These are phyloP conservation scores for Channa argus DNA, from an alignment of 2,113 vertebrate species.

Conservation along the genomic window DNA sequence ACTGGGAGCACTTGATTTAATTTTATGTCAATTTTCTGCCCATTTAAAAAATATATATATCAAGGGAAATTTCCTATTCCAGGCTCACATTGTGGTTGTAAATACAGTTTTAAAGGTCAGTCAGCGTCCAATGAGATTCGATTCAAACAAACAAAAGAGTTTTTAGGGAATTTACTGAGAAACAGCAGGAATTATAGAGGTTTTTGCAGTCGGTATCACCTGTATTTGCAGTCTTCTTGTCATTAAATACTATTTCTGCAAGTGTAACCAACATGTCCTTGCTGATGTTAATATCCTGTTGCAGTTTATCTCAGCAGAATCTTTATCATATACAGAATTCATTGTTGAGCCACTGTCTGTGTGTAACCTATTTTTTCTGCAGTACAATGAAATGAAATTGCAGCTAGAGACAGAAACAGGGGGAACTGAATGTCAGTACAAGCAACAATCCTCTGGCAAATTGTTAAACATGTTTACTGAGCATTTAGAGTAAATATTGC, in stretches of 20 bases:
- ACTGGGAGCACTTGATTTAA: constrained; percentile 37
- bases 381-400: constrained; percentile 6
- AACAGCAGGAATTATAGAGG: constrained; percentile 5
- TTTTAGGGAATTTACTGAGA: neutral
- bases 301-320: neutral
- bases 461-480: constrained; percentile 20
- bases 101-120: constrained; percentile 31
- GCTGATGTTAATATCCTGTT: constrained; percentile 3
- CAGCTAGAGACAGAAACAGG: neutral
- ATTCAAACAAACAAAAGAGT: neutral
- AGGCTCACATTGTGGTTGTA: neutral
- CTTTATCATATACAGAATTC: constrained; percentile 4
- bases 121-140: constrained; percentile 27
- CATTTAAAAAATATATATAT: constrained; percentile 20
- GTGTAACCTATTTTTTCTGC: neutral
- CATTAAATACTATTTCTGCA: neutral
- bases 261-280: neutral
- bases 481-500: constrained; percentile 11
- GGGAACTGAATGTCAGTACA: neutral
- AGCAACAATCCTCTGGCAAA: constrained; percentile 16
- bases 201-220: neutral
- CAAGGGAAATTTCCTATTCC: constrained; percentile 6
- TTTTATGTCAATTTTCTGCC: constrained; percentile 34
- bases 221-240: constrained; percentile 7
- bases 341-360: constrained; percentile 10